Base-by-base conservation (phyloP, 2,113 vertebrate genomes). In the Anarhynchus alexandrinus region DNA sequence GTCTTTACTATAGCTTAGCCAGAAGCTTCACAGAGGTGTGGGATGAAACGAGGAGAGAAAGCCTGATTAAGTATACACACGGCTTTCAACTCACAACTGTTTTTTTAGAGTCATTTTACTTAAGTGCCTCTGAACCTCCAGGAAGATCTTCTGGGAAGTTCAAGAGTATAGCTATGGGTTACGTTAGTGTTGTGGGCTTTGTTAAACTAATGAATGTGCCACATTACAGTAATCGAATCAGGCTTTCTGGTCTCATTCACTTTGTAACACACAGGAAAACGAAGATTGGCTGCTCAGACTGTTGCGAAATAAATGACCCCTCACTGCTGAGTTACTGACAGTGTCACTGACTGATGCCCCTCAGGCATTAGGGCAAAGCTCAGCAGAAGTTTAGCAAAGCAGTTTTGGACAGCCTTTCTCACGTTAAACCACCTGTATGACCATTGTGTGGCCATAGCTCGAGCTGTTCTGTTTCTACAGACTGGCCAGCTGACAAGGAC, bases 381-480 rank as follows among this genome's bases (percentile, higher is more conserved):
- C 43, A 58, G 40, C 58, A 62, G 77, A 81, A 84, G 19, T 71
- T 84, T 16, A 66, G 51, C 1, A 9, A 45, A 84, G 57, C 52
- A 1, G 7, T 71, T 96, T 71, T 8, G 6, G 59, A n/a, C 34
- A 72, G 29, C 22, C 26, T 27, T 78, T 40, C 47, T 51, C 13
- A 2, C 25, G 18, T 52, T 58, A 42, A 70, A 47, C 38, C 29
- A 11, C 32, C 30, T 38, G 11, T 43, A 11, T 14, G 34, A 17
- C 51, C 2, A 0, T n/a, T 38, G 21, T 34, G 54, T 6, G 8
- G 15, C 43, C 9, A 1, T 23, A 58, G 77, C 38, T 77, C 1
- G 1, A 77, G 43, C 38, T 0, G 0, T 65, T 65, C n/a, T 29
- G 21, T 47, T 65, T 47, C 34, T 58, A 27, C 5, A 1, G 52